These are phyloP conservation scores for Drosophila paramelanica DNA, from an alignment of 2,888 invertebrate species.

Conservation along the genomic window DNA sequence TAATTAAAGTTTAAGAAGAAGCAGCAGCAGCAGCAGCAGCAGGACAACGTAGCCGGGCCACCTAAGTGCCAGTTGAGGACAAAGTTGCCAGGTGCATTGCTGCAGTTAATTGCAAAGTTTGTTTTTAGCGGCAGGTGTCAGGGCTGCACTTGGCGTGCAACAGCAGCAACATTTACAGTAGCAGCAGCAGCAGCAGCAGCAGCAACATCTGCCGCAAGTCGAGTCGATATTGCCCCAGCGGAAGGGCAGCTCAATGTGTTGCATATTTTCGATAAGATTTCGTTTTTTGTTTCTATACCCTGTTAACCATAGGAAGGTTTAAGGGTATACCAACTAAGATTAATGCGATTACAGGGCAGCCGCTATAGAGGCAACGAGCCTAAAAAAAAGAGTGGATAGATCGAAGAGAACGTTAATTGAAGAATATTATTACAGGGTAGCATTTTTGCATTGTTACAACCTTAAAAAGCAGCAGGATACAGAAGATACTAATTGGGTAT, in stretches of 20 bases:
- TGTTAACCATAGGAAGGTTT: neutral
- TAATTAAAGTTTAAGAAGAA: conserved; percentile 77
- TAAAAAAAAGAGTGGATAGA: too few species aligned
- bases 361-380: neutral
- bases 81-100: conserved; percentile 65
- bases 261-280: conserved; percentile 66
- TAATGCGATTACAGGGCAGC: too few species aligned
- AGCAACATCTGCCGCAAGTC: conserved; percentile 31
- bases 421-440: neutral
- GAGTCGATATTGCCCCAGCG: conserved; percentile 12
- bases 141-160: conserved; percentile 52
- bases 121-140: conserved; percentile 64
- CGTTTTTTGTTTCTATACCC: conserved; percentile 22
- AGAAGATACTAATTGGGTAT: too few species aligned
- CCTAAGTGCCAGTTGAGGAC: conserved; percentile 48
- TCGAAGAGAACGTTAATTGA: too few species aligned
- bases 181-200: conserved; percentile 1
- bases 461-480: too few species aligned
- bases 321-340: too few species aligned
- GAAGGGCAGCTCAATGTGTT: conserved; percentile 35
- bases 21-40: conserved; percentile 6
- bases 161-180: conserved; percentile 14
- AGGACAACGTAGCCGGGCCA: neutral
- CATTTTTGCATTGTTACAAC: neutral
- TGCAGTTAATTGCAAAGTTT: conserved; percentile 76